These are phyloP conservation scores for Sphenodon punctatus DNA, from an alignment of 2,797 vertebrate genomes.

Conservation along the genomic window DNA sequence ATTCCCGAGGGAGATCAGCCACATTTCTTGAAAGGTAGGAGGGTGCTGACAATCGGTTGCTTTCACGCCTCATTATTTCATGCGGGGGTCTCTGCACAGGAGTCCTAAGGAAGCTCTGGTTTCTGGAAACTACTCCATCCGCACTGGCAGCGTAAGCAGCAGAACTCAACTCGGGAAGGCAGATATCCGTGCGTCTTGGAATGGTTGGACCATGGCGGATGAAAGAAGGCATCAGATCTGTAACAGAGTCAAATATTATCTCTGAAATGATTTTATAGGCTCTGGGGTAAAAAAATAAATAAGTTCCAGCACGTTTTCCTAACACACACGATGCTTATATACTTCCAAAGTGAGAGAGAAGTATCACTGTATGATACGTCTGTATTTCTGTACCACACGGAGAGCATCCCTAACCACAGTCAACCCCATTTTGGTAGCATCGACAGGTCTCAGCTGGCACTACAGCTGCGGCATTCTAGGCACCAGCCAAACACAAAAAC, in stretches of 20 bases:
- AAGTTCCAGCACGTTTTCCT: no score
- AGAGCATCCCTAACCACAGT: no score
- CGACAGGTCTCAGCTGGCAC: no score
- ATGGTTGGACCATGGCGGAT: constrained; percentile 97
- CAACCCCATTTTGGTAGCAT: no score
- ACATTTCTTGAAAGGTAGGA: constrained; percentile 88
- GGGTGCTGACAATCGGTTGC: constrained; percentile 92
- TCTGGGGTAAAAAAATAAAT: no score
- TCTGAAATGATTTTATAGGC: no score
- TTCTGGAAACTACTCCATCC: constrained; percentile 84
- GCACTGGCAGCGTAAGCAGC: constrained; percentile 61
- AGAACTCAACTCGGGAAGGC: constrained; percentile 78
- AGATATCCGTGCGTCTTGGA: constrained; percentile 89
- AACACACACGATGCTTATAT: no score
- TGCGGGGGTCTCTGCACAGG: constrained; percentile 85
- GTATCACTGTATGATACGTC: no score
- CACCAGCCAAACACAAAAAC: no score
- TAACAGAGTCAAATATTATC: neutral
- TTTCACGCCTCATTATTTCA: constrained; percentile 91
- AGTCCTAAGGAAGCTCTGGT: constrained; percentile 89
- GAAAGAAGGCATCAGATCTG: constrained; percentile 98
- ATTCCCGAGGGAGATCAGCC: constrained; percentile 88
- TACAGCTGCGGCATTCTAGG: no score
- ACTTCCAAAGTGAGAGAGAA: no score
- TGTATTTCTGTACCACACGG: no score